Conservation (phyloP, 2,113 vertebrate genomes). For the Alligator sinensis region DNA sequence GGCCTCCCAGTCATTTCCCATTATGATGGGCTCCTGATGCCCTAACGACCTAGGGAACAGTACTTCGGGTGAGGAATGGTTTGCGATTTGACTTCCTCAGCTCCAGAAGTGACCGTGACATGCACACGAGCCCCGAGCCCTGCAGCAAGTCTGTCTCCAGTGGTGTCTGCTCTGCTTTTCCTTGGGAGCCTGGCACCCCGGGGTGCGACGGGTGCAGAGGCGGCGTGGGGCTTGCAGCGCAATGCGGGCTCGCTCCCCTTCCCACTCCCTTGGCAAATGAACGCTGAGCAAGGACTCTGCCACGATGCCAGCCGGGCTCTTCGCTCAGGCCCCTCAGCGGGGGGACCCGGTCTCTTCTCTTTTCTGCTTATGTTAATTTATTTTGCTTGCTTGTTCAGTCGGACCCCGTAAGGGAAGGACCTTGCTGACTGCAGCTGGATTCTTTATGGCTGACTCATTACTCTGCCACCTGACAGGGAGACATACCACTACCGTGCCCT, state of each 20-base stretch:
- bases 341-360: not conserved
- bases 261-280: not conserved
- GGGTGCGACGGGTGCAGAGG: not conserved
- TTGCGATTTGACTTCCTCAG: not conserved
- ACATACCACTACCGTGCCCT: not conserved
- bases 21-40: not conserved
- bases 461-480: not conserved
- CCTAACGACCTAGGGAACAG: not conserved
- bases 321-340: not conserved
- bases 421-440: not conserved
- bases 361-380: not conserved
- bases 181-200: not conserved
- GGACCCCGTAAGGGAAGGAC: not conserved
- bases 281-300: not conserved
- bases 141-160: not conserved
- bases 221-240: not conserved
- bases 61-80: not conserved
- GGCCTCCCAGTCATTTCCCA: not conserved
- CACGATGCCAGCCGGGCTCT: not conserved
- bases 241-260: not conserved
- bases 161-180: not conserved
- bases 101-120: not conserved
- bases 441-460: not conserved
- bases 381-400: conserved; percentile 1
- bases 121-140: not conserved